Conservation (phyloP, 2,113 vertebrate genomes). For the Tinamus guttatus region DNA sequence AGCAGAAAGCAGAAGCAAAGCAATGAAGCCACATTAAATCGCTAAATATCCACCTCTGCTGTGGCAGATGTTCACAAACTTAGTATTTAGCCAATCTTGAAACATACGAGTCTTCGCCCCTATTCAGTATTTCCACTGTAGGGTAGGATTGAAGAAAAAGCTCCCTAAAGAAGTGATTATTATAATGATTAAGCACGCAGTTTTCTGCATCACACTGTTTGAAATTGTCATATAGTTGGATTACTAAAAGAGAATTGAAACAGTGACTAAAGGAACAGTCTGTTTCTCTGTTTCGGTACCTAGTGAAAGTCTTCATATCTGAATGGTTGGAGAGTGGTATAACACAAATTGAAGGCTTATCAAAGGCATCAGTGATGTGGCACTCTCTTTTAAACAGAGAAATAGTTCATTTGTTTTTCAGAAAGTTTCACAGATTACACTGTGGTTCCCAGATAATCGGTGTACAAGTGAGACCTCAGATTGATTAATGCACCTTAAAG, state of each 20-base stretch:
- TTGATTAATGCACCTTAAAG: neutral
- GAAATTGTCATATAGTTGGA: neutral
- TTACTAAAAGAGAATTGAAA: neutral
- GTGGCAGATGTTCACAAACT: neutral
- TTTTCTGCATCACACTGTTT: neutral
- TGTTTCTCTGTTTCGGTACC: neutral
- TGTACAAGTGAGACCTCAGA: neutral
- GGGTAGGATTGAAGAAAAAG: neutral
- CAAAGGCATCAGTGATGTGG: neutral
- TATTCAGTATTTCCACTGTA: constrained; percentile 26
- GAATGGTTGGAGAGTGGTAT: neutral
- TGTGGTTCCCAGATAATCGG: neutral
- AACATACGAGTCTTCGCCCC: neutral
- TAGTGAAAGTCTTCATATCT: neutral
- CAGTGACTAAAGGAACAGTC: neutral
- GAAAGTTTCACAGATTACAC: neutral
- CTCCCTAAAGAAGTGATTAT: neutral
- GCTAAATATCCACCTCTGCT: neutral
- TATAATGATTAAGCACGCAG: neutral
- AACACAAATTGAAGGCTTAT: neutral
- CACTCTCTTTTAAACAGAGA: neutral
- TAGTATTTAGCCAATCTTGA: constrained; percentile 10
- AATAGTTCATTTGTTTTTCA: neutral
- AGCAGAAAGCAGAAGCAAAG: neutral
- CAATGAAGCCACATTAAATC: neutral